Base-by-base conservation (phyloP, 2,888 invertebrate genomes). In the Lasioglossum morio region DNA sequence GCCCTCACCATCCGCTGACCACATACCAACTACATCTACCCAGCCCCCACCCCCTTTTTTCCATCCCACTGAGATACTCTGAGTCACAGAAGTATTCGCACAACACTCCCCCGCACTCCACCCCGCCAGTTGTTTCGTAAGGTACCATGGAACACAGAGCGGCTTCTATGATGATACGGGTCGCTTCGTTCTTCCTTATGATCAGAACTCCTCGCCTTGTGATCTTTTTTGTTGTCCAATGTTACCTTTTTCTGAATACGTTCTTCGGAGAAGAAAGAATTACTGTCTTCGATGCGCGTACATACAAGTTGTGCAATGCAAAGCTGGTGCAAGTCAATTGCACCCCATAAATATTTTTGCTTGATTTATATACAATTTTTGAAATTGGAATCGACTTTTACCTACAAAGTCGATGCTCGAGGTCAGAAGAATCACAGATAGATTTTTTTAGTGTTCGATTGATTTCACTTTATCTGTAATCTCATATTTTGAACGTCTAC, bases 21-120 rank as follows among this genome's bases (percentile, higher is more conserved):
- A 69, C 87, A 87, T 87, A 87, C 87, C 87, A 81, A 48, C 85
- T 37, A 70, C 40, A 37, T 75, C 87, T 53, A 69, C 48, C 66
- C 66, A 19, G 23, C 63, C 37, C n/a, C n/a, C 5, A 14, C 23
- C 14, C 40, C n/a, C 40, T 70, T 40, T 69, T 37, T 70, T 40
- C 70, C 70, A 40, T 70, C 70, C 37, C 70, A 23, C 69, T 23
- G 70, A 5, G 70, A 70, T 70, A 70, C 70, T 12, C n/a, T 69
- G 69, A 69, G 69, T 69, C 69, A 69, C 69, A 69, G 10, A 37
- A 69, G 69, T 37, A 23, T 34, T 37, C 69, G 34, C 63, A 57
- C 12, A 57, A 63, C 63, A 30, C 63, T 30, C 63, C 63, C 63
- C 7, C 30, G 27, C 30, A 2, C 60, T 5, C 4, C 27, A 4